Evolutionary conservation across 2,888 invertebrate genomes (phyloP), one percentile per base, ranked within the genome.

Genomic region (Eumerus sabulonum): DNA sequence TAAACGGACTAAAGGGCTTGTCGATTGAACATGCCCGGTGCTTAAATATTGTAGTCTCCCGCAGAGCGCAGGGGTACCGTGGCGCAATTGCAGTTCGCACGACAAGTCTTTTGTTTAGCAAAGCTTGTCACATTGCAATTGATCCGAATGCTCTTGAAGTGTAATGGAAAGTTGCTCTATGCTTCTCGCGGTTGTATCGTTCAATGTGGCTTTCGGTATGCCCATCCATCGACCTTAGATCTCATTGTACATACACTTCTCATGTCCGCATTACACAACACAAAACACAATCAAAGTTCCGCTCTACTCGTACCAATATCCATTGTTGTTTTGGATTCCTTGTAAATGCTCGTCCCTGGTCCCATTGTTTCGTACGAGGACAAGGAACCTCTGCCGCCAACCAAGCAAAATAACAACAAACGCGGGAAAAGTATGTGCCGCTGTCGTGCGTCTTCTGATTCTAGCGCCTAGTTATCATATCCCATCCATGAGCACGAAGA

Each of bases 401-500:
- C 27, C 0, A 14, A 40, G 40, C 40, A n/a, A n/a, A n/a, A n/a
- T 72, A 72, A 72, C 77, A 62, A 59, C 72, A 73, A 77, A 72
- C 67, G 67, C 48, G 66, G 72, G 67, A 72, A 67, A 72, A 67
- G 59, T 77, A 63, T 62, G 35, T 63, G 18, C 59, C 70, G 60
- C 76, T 44, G 64, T 56, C 40, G 60, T 17, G 48, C 56, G 47
- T 68, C 53, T 53, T 67, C 77, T 72, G 77, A 72, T 72, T 77
- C 77, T 77, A 77, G 72, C 77, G 77, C 77, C 72, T 72, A 77
- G 77, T 77, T 77, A 77, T 77, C 77, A 77, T 77, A 77, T 77
- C 63, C 77, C n/a, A 72, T n/a, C 72, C 60, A 36, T 40, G 62
- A 59, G 60, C 56, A 72, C 67, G 50, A n/a, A 40, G 71, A 60